phyloP scores from a whole-genome alignment of 2,888 invertebrate genomes.

The Perdita meconis region DNA sequence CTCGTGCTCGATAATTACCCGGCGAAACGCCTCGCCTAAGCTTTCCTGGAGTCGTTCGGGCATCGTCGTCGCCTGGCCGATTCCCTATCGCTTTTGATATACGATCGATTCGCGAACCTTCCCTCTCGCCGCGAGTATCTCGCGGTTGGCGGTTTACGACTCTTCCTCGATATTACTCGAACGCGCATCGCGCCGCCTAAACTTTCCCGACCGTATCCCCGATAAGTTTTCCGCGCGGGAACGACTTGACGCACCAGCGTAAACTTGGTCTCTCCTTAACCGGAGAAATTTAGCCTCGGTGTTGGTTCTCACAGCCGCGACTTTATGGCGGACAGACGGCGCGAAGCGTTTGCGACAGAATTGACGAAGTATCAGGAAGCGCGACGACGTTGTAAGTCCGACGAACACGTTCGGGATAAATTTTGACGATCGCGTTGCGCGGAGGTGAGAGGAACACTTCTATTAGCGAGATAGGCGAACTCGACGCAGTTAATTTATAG shows the following conservation, averaged over 20 bases:
- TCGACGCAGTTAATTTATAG: conserved; percentile 71
- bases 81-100: conserved; percentile 60
- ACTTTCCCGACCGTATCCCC: conserved; percentile 13
- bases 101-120: conserved; percentile 42
- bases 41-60: conserved; percentile 49
- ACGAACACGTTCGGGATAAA: conserved; percentile 6
- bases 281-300: not conserved
- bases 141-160: conserved; percentile 53
- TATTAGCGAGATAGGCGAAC: conserved; percentile 55
- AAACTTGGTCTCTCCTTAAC: not conserved
- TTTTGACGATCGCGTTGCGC: not conserved
- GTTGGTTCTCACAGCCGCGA: conserved; percentile 20
- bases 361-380: conserved; percentile 12
- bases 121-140: conserved; percentile 26
- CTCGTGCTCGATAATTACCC: conserved; percentile 42
- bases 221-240: not conserved
- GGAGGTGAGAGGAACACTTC: conserved; percentile 48
- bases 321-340: conserved; percentile 2
- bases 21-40: conserved; percentile 32
- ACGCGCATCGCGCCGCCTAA: conserved; percentile 11
- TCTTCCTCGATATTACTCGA: conserved; percentile 27
- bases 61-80: conserved; percentile 37
- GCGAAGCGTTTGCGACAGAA: not conserved
- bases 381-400: not conserved
- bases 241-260: not conserved